These are phyloP conservation scores for Macaria notata DNA, from an alignment of 2,888 invertebrate genomes.

Conservation along the genomic window DNA sequence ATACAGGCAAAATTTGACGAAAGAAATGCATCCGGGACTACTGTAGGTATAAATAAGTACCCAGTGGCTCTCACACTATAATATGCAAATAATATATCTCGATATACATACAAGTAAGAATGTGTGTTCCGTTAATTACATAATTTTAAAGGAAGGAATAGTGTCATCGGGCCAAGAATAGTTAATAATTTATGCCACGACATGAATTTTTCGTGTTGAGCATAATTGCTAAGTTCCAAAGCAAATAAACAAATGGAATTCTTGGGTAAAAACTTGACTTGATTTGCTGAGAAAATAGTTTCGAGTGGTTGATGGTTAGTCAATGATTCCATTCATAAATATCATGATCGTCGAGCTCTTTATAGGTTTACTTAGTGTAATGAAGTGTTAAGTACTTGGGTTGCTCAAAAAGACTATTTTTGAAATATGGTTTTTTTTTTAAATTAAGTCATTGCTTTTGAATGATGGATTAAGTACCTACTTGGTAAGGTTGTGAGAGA, in stretches of 20 bases:
- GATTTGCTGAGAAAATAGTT: slow-evolving; percentile 7
- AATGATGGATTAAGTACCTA: too few relatives aligned
- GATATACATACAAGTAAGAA: slow-evolving; percentile 40
- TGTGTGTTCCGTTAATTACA: slow-evolving; percentile 47
- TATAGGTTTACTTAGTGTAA: slow-evolving; percentile 1
- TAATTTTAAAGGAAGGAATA: slow-evolving; percentile 44
- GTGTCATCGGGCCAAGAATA: slow-evolving; percentile 42
- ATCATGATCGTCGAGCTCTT: slow-evolving; percentile 1
- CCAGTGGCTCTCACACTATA: slow-evolving; percentile 19
- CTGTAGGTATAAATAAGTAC: too few relatives aligned
- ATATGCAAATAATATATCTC: slow-evolving; percentile 35
- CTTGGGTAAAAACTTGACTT: slow-evolving; percentile 8
- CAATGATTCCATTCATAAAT: slow-evolving; percentile 17
- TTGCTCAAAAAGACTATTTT: background rate
- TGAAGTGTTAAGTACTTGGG: background rate
- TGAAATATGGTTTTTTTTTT: too few relatives aligned
- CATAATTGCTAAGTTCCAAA: slow-evolving; percentile 21
- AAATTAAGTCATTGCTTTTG: too few relatives aligned
- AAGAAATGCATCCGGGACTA: too few relatives aligned
- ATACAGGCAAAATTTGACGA: too few relatives aligned
- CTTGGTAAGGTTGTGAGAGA: too few relatives aligned
- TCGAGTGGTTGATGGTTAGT: slow-evolving; percentile 9
- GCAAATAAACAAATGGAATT: slow-evolving; percentile 22
- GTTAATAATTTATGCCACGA: slow-evolving; percentile 45
- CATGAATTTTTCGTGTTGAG: slow-evolving; percentile 38